Evolutionary conservation across 2,113 vertebrate species (phyloP), one percentile per base, ranked within the genome.

Genomic region (Nansenia antarctica): DNA sequence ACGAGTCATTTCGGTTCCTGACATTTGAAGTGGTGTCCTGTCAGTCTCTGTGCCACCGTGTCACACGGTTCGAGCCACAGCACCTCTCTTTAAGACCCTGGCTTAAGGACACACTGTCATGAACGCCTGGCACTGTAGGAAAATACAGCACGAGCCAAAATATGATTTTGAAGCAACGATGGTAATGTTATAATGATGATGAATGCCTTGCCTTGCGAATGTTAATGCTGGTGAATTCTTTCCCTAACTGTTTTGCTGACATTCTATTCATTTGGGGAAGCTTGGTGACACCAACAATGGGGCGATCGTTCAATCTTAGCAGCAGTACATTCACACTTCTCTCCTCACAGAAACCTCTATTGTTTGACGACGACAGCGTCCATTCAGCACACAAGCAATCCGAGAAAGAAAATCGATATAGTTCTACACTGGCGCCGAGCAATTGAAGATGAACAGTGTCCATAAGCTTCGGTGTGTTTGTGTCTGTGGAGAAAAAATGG

Each of bases 381-480:
- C n/a, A n/a, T n/a, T 52, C 20, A 24, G 18, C 71, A 67, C 63
- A 32, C 62, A 12, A 6, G 62, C 69, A 74, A 72, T 57, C 65
- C 45, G 52, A 75, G 69, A 68, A 32, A 34, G 59, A 26, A 20
- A 30, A 11, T 67, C 52, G 42, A 30, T n/a, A n/a, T n/a, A 57
- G 80, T 82, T 74, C 68, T 61, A 78, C 84, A 84, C 75, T 69
- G 80, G 76, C 53, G 70, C 32, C 64, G n/a, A 84, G 78, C 84
- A 15, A 76, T 67, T 53, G 77, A 82, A 83, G 83, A 85, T 87
- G 84, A 84, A 69, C 66, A 18, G 70, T 52, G 47, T 85, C 85
- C 62, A 84, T 88, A 86, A 86, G 79, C 79, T 75, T 87, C 82
- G 70, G 58, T 72, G 76, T 81, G 82, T 85, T 88, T 86, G 70